phyloP scores from a whole-genome alignment of 2,888 invertebrate genomes.

The Ornithoptera alexandrae region DNA sequence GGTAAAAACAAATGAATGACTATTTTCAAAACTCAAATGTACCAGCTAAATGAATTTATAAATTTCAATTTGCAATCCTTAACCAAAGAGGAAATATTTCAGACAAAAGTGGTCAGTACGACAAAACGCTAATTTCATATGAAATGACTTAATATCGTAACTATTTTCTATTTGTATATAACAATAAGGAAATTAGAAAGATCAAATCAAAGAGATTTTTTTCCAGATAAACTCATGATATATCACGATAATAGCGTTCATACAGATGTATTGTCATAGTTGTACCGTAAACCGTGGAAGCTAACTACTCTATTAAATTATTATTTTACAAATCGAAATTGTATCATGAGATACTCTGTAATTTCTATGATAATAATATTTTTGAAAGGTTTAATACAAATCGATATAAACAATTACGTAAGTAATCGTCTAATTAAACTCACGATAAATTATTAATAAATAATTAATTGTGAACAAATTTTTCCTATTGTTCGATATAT shows the following conservation, averaged over 20 bases:
- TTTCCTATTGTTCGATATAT: background rate
- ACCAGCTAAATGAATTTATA: too few relatives aligned
- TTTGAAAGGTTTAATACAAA: slow-evolving; percentile 39
- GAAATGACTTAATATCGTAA: background rate
- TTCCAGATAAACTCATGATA: slow-evolving; percentile 6
- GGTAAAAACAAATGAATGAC: too few relatives aligned
- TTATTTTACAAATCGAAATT: background rate
- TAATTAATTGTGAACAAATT: background rate
- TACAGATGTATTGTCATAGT: background rate
- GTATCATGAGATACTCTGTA: slow-evolving; percentile 30
- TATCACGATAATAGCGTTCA: background rate
- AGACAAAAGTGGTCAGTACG: too few relatives aligned
- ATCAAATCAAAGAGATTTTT: background rate
- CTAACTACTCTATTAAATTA: background rate
- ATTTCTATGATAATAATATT: slow-evolving; percentile 37
- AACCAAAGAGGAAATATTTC: too few relatives aligned
- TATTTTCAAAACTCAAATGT: too few relatives aligned
- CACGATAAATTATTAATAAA: background rate
- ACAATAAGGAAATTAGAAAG: slow-evolving; percentile 2
- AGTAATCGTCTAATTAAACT: slow-evolving; percentile 35
- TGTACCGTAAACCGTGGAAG: background rate
- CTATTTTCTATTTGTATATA: background rate
- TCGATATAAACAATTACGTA: slow-evolving; percentile 47
- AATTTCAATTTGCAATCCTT: too few relatives aligned
- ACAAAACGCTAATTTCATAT: too few relatives aligned